A percentile compares a stretch with the other conserved stretches of the same genome.
Conservation (phyloP, 2,888 invertebrate genomes). For the Tinea semifulvella region DNA sequence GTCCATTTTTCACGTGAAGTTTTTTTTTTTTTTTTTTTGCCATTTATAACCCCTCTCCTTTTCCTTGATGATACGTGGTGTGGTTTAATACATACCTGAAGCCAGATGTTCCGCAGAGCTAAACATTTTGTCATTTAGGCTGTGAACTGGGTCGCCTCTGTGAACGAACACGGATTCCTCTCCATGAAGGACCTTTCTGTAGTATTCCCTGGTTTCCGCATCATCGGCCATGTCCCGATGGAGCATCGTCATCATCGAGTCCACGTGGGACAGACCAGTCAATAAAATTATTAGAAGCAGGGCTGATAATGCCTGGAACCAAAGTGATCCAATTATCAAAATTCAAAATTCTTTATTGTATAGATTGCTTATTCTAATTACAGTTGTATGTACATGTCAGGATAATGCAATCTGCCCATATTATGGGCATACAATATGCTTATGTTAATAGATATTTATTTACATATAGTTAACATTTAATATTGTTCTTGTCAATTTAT, state of each 20-base stretch:
- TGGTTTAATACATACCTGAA: slow-evolving; percentile 42
- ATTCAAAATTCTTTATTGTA: too few relatives aligned
- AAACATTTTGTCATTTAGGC: slow-evolving; percentile 59
- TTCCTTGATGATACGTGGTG: too few relatives aligned
- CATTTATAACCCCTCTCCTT: too few relatives aligned
- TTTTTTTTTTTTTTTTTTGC: too few relatives aligned
- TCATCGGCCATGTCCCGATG: slow-evolving; percentile 62
- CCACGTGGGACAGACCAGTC: slow-evolving; percentile 57
- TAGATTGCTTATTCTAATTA: too few relatives aligned
- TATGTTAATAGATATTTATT: too few relatives aligned
- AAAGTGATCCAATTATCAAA: not conserved
- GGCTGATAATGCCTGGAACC: slow-evolving; percentile 51
- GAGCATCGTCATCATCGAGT: slow-evolving; percentile 56
- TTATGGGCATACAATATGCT: too few relatives aligned
- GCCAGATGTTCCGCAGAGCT: slow-evolving; percentile 57
- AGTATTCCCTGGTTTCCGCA: slow-evolving; percentile 50
- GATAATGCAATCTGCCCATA: too few relatives aligned
- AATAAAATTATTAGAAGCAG: slow-evolving; percentile 55
- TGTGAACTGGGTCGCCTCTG: slow-evolving; percentile 48
- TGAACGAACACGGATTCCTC: slow-evolving; percentile 38
- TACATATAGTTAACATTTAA: too few relatives aligned
- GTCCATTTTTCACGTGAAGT: too few relatives aligned
- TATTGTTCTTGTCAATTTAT: too few relatives aligned
- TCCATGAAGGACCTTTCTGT: slow-evolving; percentile 37
- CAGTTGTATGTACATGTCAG: too few relatives aligned